A percentile compares a stretch with the other conserved stretches of the same genome.
Conservation (phyloP, 2,797 vertebrate genomes). For the Acanthis flammea region DNA sequence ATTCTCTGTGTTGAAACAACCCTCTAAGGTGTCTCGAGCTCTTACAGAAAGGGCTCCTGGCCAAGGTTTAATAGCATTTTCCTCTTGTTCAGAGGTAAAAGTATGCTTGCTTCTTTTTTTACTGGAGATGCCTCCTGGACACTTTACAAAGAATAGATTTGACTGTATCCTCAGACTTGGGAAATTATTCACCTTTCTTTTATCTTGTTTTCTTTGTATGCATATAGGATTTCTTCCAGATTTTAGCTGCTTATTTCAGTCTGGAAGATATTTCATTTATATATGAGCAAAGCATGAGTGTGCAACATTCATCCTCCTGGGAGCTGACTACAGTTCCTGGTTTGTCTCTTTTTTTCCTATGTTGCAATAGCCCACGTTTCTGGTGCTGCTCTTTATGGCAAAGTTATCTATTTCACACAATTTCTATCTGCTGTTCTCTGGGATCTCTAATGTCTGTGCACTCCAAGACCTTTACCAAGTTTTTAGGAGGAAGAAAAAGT, state of each 20-base stretch:
- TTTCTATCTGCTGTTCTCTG: neutral
- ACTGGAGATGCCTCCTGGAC: neutral
- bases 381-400: neutral
- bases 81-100: neutral
- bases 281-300: neutral
- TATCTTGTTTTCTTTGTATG: neutral
- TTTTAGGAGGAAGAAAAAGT: neutral
- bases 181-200: neutral
- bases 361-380: neutral
- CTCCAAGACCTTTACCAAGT: neutral
- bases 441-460: neutral
- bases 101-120: neutral
- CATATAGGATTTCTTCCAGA: neutral
- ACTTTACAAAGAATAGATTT: neutral
- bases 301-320: neutral
- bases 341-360: neutral
- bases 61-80: neutral
- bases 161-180: neutral
- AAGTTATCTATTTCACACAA: neutral
- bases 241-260: neutral
- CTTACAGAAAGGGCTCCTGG: neutral
- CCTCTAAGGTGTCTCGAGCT: neutral
- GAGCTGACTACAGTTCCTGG: neutral
- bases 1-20: conserved; percentile 9
- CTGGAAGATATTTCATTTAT: neutral